Conservation (phyloP, 2,113 vertebrate genomes). For the Pimephales promelas region DNA sequence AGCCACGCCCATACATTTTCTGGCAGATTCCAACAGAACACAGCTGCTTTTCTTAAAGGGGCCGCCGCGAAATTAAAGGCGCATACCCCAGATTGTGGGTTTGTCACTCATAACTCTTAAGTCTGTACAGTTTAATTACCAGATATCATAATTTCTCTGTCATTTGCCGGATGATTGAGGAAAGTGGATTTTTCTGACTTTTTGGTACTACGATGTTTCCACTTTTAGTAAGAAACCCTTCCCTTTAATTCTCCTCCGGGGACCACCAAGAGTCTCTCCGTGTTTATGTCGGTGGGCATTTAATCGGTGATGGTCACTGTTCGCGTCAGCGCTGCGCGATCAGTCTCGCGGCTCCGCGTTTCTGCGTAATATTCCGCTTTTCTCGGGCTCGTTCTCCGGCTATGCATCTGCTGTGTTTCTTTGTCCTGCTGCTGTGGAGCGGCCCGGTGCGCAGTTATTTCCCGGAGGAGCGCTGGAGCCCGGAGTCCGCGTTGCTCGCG, state of each 20-base stretch:
- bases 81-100: not conserved
- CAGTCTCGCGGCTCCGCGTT: constrained; percentile 37
- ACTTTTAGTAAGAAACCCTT: not conserved
- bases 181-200: no score
- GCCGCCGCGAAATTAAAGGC: constrained; percentile 7
- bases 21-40: constrained; percentile 38
- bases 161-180: not conserved
- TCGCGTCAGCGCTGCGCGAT: constrained; percentile 46
- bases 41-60: constrained; percentile 66
- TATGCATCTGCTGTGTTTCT: constrained; percentile 69
- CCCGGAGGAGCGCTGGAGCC: constrained; percentile 87
- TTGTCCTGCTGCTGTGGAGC: constrained; percentile 67
- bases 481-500: constrained; percentile 82
- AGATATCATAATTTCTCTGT: not conserved
- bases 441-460: constrained; percentile 76
- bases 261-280: not conserved
- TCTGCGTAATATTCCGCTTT: constrained; percentile 16
- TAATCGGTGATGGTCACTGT: not conserved
- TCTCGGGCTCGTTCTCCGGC: constrained; percentile 37
- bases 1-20: constrained; percentile 6
- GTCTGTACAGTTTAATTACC: not conserved
- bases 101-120: not conserved
- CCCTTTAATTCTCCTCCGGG: constrained; percentile 16
- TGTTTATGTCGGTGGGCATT: constrained; percentile 17
- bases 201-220: not conserved